Percentiles rank a stretch among this genome's conserved stretches.
These are phyloP conservation scores for Harmothoe impar DNA, from an alignment of 2,888 invertebrate genomes.

Conservation along the genomic window DNA sequence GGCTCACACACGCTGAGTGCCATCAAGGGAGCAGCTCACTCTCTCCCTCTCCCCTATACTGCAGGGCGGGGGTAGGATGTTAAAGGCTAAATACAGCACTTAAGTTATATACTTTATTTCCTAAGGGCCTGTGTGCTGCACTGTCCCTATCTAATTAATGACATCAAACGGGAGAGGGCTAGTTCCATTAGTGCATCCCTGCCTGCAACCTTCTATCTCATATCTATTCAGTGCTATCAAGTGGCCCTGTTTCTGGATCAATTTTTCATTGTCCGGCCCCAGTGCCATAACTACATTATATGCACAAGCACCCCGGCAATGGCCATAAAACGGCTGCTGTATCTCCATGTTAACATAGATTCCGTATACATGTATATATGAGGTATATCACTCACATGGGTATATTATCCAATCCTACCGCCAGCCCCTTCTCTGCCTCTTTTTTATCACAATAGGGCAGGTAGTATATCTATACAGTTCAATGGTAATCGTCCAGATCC, in stretches of 20 bases:
- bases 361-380: not conserved
- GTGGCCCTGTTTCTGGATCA: not conserved
- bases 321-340: not conserved
- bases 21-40: not conserved
- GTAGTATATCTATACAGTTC: no score
- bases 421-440: no score
- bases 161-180: not conserved
- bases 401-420: no score
- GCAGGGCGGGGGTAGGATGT: not conserved
- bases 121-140: not conserved
- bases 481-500: no score
- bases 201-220: not conserved
- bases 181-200: slow-evolving; percentile 3
- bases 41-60: not conserved
- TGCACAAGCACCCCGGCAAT: not conserved
- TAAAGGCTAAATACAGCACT: slow-evolving; percentile 16
- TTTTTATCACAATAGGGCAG: no score
- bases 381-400: no score
- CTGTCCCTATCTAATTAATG: not conserved
- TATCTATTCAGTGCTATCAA: not conserved
- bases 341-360: not conserved
- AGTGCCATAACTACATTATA: not conserved
- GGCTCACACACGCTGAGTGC: not conserved
- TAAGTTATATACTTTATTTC: slow-evolving; percentile 6
- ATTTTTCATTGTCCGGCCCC: not conserved